A percentile compares a stretch with the other conserved stretches of the same genome.
Conservation (phyloP, 2,113 vertebrate species). For the Odontophorus gujanensis region DNA sequence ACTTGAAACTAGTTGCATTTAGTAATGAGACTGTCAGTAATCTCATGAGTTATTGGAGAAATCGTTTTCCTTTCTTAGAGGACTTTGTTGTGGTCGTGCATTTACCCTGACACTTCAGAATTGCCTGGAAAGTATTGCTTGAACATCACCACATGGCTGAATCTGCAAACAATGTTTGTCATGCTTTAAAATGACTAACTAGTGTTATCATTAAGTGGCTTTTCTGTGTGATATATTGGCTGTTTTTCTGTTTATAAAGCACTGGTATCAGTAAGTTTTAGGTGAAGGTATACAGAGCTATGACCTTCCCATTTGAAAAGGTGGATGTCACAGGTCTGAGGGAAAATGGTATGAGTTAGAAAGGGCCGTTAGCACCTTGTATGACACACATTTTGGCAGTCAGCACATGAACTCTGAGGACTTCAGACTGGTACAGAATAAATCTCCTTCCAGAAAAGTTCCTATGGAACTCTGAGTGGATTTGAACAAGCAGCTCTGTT, state of each 20-base stretch:
- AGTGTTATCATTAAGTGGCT: not conserved
- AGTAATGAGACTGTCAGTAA: not conserved
- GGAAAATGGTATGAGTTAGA: not conserved
- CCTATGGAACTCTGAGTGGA: not conserved
- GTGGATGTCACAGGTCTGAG: not conserved
- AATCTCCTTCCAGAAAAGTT: not conserved
- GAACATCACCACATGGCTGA: not conserved
- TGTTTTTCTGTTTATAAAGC: not conserved
- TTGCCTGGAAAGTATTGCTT: not conserved
- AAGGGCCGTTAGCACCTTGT: not conserved
- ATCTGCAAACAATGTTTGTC: not conserved
- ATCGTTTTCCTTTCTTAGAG: not conserved
- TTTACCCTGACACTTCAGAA: not conserved
- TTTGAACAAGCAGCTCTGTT: not conserved
- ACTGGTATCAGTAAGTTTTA: not conserved
- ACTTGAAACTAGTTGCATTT: not conserved
- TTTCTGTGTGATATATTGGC: not conserved
- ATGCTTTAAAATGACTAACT: not conserved
- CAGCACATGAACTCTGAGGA: not conserved
- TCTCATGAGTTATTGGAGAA: not conserved
- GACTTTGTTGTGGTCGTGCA: not conserved
- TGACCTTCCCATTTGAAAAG: not conserved
- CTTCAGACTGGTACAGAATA: not conserved
- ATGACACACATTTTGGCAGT: not conserved
- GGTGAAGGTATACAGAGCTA: not conserved